A percentile compares a stretch with the other conserved stretches of the same genome.
Evolutionary conservation across 2,888 invertebrate genomes (phyloP).

Genomic region (Camponotus fellah): DNA sequence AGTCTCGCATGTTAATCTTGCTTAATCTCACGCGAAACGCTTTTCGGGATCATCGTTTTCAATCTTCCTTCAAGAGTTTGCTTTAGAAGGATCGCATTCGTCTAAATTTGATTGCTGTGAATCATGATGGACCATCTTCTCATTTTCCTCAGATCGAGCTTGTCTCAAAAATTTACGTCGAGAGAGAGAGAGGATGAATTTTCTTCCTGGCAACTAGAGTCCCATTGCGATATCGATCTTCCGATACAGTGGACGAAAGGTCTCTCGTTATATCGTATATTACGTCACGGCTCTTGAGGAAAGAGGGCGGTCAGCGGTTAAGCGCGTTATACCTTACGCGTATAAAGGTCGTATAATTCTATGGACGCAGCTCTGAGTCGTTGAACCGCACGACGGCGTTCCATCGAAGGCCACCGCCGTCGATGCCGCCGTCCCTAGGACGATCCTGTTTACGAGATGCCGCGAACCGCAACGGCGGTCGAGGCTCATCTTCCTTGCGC

Average conservation of each 20-base stretch:
- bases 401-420: conserved; percentile 38
- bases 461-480: conserved; percentile 24
- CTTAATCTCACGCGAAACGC: background rate
- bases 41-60: background rate
- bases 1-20: conserved; percentile 16
- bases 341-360: conserved; percentile 7
- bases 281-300: background rate
- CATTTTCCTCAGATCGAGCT: background rate
- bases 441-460: conserved; percentile 36
- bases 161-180: background rate
- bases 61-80: background rate
- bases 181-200: background rate
- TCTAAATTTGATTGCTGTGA: background rate
- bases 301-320: background rate
- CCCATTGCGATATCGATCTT: background rate
- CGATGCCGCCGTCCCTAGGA: conserved; percentile 17
- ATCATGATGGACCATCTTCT: background rate
- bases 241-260: background rate
- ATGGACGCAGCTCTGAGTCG: conserved; percentile 33
- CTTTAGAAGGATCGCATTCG: background rate
- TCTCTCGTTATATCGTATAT: background rate
- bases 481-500: conserved; percentile 29
- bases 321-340: background rate
- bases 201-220: background rate
- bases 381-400: conserved; percentile 47